These are phyloP conservation scores for Tympanoctomys barrerae DNA, from an alignment of 2,797 vertebrate species.

Conservation along the genomic window DNA sequence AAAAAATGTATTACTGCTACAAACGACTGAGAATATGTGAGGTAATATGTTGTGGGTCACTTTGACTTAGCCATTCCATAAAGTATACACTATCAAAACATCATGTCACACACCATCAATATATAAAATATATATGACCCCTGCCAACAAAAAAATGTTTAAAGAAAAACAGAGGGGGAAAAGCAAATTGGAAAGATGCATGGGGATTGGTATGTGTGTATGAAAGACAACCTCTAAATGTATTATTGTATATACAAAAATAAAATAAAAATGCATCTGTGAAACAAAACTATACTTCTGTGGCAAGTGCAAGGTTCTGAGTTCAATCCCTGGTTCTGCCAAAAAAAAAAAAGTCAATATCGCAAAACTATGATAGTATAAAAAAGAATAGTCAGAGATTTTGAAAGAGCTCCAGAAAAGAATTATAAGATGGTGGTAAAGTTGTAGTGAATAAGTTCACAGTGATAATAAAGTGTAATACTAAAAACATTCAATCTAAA, in stretches of 20 bases:
- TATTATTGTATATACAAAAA: neutral
- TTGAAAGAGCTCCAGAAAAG: neutral
- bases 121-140: neutral
- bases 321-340: too few species aligned
- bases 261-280: neutral
- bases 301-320: too few species aligned
- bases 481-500: neutral
- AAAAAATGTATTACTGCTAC: neutral
- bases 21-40: neutral
- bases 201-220: too few species aligned
- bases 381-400: conserved; percentile 32
- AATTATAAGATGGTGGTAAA: neutral
- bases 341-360: too few species aligned
- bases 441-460: neutral
- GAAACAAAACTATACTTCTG: neutral
- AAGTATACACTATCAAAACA: neutral
- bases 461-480: neutral
- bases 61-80: neutral
- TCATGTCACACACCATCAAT: neutral
- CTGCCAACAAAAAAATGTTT: neutral
- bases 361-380: too few species aligned
- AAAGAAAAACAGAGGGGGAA: neutral
- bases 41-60: neutral
- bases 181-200: neutral
- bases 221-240: neutral